Evolutionary conservation across 1,140 invertebrate species (phyloP), one percentile per base, ranked within the genome.

Genomic region (Atta texana): DNA sequence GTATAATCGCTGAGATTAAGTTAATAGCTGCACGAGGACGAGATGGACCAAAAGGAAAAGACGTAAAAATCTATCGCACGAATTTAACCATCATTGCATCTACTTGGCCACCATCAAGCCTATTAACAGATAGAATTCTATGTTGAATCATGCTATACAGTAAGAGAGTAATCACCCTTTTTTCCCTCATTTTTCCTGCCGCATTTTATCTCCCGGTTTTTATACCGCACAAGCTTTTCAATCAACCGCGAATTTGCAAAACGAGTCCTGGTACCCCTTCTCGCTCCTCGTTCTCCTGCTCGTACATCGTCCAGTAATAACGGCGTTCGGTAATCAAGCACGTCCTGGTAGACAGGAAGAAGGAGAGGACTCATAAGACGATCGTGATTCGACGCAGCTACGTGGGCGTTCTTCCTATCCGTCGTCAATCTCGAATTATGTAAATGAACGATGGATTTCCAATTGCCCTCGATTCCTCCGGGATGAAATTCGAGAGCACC

Each of bases 221-320:
- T 72, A 69, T 81, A 21, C 63, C 53, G 34, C 68, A 72, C 86
- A 86, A 89, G 87, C 89, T 92, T 94, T 93, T 94, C 92, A 94
- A 93, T 94, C 91, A 93, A 85, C 90, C 86, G 89, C 88, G 84
- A 93, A 93, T 94, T 93, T 94, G 87, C 92, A 87, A 93, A 92
- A 94, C 91, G 88, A 93, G 89, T 90, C 90, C 81, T 21, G 85
- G 51, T 53, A 34, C 59, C 14, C 64, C 55, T 51, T 49, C 68
- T 18, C 31, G 53, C 21, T 59, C 53, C 28, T 72, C 64, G 68
- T 69, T n/a, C n/a, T 57, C 28, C n/a, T 63, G 18, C 53, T 28
- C 61, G 64, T 51, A n/a, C 69, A 74, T 12, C 24, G 63, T 39
- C 68, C 53, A 88, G 39, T 94, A 94, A 94, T 94, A 92, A 94